A percentile compares a stretch with the other conserved stretches of the same genome.
These are phyloP conservation scores for Drosophila lowei DNA, from an alignment of 1,140 invertebrate species.

Conservation along the genomic window DNA sequence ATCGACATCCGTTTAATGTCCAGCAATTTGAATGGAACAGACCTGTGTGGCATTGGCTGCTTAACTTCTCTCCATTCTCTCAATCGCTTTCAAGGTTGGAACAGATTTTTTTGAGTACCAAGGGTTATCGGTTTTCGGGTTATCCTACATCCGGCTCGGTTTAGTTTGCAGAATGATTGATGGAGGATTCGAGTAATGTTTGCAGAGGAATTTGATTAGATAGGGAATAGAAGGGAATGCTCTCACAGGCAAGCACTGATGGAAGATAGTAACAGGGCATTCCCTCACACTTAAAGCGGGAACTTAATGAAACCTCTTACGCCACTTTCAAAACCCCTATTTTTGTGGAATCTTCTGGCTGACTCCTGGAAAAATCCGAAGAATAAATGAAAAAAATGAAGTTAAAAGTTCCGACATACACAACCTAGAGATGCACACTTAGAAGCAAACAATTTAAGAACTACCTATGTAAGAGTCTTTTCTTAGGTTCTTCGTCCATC, in stretches of 20 bases:
- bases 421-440: too few relatives aligned
- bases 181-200: background rate
- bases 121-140: background rate
- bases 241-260: background rate
- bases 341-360: too few relatives aligned
- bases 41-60: slow-evolving; percentile 41
- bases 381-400: too few relatives aligned
- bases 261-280: too few relatives aligned
- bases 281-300: background rate
- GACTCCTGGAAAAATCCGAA: too few relatives aligned
- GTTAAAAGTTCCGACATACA: too few relatives aligned
- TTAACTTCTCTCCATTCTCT: slow-evolving; percentile 37
- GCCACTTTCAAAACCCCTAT: too few relatives aligned
- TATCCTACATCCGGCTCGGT: slow-evolving; percentile 30
- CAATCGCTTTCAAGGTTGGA: slow-evolving; percentile 54
- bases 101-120: slow-evolving; percentile 9
- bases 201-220: slow-evolving; percentile 2
- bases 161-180: slow-evolving; percentile 27
- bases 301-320: too few relatives aligned
- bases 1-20: slow-evolving; percentile 76
- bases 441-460: too few relatives aligned
- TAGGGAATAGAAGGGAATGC: background rate
- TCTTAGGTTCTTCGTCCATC: too few relatives aligned
- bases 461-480: too few relatives aligned
- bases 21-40: slow-evolving; percentile 65